A percentile compares a stretch with the other conserved stretches of the same genome.
Evolutionary conservation across 2,888 invertebrate genomes (phyloP).

Genomic region (Phasia obesa): DNA sequence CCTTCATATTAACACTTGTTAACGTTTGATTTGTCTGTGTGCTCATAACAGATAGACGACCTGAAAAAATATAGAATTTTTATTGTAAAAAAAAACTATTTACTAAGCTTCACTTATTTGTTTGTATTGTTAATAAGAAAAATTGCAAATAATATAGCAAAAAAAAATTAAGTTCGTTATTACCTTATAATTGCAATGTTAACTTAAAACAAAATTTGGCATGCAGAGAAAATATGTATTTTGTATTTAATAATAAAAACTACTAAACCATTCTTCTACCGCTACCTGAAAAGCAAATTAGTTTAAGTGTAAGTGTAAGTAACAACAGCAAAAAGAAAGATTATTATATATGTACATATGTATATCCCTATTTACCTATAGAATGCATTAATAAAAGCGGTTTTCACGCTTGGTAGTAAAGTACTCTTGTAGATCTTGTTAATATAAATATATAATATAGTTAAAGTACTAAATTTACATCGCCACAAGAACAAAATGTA

Average conservation of each 20-base stretch:
- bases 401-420: no score
- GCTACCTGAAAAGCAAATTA: slow-evolving; percentile 70
- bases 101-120: no score
- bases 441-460: no score
- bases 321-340: slow-evolving; percentile 3
- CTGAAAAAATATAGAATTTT: no score
- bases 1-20: slow-evolving; percentile 80
- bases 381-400: no score
- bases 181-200: slow-evolving; percentile 58
- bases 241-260: slow-evolving; percentile 51
- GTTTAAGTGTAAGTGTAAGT: slow-evolving; percentile 55
- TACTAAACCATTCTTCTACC: slow-evolving; percentile 67
- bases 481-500: no score
- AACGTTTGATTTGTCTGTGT: slow-evolving; percentile 81
- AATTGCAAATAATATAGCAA: no score
- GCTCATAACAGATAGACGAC: slow-evolving; percentile 82
- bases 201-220: slow-evolving; percentile 62
- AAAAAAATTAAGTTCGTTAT: slow-evolving; percentile 7
- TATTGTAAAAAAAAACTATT: no score
- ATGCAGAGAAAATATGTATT: slow-evolving; percentile 59
- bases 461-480: no score
- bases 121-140: no score
- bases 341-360: not conserved
- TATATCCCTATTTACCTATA: no score
- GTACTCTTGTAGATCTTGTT: no score